Base-by-base conservation (phyloP, 2,113 vertebrate species). In the Mionectes macconnelli region DNA sequence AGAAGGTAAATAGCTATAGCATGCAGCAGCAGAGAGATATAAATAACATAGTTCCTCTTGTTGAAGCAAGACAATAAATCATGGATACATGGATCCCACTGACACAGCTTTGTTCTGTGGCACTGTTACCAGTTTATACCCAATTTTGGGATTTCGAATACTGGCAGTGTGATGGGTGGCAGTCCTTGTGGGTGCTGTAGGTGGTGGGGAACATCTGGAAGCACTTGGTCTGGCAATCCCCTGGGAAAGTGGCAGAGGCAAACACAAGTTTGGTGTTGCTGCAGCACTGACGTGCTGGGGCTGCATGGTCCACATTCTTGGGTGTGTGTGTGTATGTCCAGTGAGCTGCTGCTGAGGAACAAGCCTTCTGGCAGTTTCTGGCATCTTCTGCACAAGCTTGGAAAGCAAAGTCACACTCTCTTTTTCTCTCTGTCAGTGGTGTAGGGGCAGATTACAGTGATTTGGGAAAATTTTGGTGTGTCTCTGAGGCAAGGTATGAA, bases 241-340 rank as follows among this genome's bases (percentile, higher is more conserved):
- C n/a, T 9, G 4, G 42, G n/a, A 19, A 19, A 20, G 11, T 24
- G 31, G 37, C 3, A n/a, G 53, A 68, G 11, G 28, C 57, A 6
- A 27, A 30, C 4, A 0, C 1, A 23, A 23, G 33, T 33, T 47
- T 2, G 11, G 3, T 63, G 18, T 35, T 23, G 64, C 35, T 78
- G 30, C 28, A 35, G 23, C 47, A 42, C 4, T 4, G 25, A 7
- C 22, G 31, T 25, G 25, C 18, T 45, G 40, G n/a, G 23, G 8
- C 40, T 66, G 28, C 4, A 1, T 8, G 6, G 5, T 23, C 30
- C 25, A 0, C 0, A 0, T 64, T 20, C 24, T 13, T 35, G 24
- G 22, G 15, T 4, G 3, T 91, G 35, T 91, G 35, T 15, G 9
- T 37, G 0, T n/a, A 9, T 27, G 42, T 62, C 10, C n/a, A 14